Percentiles rank a stretch among this genome's conserved stretches.
phyloP scores from a whole-genome alignment of 2,113 vertebrate genomes.

The Euleptes europaea region DNA sequence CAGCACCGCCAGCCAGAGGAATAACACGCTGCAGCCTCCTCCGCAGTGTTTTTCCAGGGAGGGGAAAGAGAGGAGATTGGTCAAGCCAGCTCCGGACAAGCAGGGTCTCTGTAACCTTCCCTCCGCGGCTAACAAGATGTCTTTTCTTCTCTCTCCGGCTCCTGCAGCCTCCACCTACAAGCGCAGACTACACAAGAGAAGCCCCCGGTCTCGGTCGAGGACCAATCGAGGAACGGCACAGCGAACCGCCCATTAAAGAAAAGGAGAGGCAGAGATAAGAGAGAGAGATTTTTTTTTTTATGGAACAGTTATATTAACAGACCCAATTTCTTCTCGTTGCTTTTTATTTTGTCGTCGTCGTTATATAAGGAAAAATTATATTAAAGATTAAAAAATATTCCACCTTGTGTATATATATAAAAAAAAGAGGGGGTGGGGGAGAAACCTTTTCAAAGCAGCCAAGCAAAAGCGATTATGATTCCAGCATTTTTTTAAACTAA shows the following conservation, averaged over 20 bases:
- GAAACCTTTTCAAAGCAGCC: slow-evolving; percentile 64
- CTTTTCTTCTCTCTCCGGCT: slow-evolving; percentile 44
- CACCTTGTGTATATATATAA: slow-evolving; percentile 77
- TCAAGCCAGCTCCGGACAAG: background rate
- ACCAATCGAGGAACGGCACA: slow-evolving; percentile 64
- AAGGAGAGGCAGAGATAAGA: slow-evolving; percentile 47
- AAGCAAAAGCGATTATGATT: slow-evolving; percentile 83
- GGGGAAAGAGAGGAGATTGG: background rate
- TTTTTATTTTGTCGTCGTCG: slow-evolving; percentile 77
- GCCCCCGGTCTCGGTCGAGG: slow-evolving; percentile 75
- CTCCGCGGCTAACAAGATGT: slow-evolving; percentile 13
- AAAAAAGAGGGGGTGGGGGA: background rate
- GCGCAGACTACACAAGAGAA: slow-evolving; percentile 78
- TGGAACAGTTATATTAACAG: slow-evolving; percentile 77
- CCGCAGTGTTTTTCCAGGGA: slow-evolving; percentile 9
- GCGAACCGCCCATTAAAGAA: slow-evolving; percentile 76
- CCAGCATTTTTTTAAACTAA: slow-evolving; percentile 67
- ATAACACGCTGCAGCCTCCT: background rate
- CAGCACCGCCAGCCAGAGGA: background rate
- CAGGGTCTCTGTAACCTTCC: slow-evolving; percentile 25
- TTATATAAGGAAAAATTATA: slow-evolving; percentile 81
- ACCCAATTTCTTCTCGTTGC: slow-evolving; percentile 71
- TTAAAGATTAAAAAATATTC: slow-evolving; percentile 76
- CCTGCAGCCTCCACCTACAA: slow-evolving; percentile 76
- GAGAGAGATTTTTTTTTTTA: slow-evolving; percentile 75